Base-by-base conservation (phyloP, 1,140 invertebrate genomes). In the Drosophila varians region DNA sequence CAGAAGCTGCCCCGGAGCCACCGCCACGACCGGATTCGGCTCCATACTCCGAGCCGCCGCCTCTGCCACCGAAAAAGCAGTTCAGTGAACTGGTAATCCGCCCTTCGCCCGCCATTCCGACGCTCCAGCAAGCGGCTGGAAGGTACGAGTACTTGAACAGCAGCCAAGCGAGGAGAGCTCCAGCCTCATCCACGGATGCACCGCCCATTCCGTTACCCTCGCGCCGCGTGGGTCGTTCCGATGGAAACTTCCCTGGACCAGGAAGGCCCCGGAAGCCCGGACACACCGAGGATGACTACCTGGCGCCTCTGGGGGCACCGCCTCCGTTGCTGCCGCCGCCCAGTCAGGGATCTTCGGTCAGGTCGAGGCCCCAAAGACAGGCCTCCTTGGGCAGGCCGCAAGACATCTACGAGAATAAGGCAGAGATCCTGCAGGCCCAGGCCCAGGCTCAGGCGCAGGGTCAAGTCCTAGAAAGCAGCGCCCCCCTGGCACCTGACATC, bases 41-140 rank as follows among this genome's bases (percentile, higher is more conserved):
- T 62, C 84, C 82, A 61, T 86, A 93, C 86, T 90, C 92, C 88
- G 91, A 96, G 69, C 96, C 96, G 0, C 96, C 96, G 7, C 96
- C 96, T 1, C 92, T 97, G 55, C 96, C 96, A 2, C 96, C 96
- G 0, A 97, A 97, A 90, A 96, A 96, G 80, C 93, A 95, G 61
- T 91, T 91, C 45, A 90, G 82, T 23, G 90, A 91, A 19, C 72
- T 91, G 60, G 74, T 91, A 3, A 91, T 91, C 11, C 46, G 93
- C 87, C 18, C 93, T 0, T 16, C 60, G 16, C n/a, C 60, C 8
- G 26, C 21, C 4, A 70, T 75, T n/a, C 53, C 68, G 0, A 23
- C 68, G 4, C 26, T 73, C 6, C 45, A 71, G 25, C 53, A 62
- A 3, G 49, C 80, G 5, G 57, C 66, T 0, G 78, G 77, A 1